These are phyloP conservation scores for Promerops cafer DNA, from an alignment of 2,113 vertebrate genomes.

Conservation along the genomic window DNA sequence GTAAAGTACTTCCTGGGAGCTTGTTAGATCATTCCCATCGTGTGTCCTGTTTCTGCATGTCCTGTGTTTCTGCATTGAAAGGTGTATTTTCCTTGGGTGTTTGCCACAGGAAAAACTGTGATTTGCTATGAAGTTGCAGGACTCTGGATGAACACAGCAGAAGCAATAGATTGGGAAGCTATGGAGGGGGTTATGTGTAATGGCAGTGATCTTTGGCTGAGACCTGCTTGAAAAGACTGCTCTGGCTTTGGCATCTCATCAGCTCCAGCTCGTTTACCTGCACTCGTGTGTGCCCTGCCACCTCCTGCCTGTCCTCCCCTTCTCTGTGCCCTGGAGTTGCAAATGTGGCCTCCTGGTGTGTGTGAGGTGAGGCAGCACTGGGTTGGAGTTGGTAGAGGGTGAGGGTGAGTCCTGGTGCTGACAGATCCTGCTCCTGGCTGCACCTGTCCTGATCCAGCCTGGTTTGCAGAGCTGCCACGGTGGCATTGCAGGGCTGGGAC, in stretches of 20 bases:
- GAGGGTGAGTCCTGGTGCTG: neutral
- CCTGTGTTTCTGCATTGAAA: neutral
- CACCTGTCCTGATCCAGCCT: neutral
- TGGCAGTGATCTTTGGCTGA: neutral
- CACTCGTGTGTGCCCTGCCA: accelerated
- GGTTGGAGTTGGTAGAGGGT: neutral
- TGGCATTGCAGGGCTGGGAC: neutral
- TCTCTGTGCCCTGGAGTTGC: neutral
- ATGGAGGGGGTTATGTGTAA: neutral
- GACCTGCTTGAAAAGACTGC: neutral
- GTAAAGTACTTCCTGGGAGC: neutral
- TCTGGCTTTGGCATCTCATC: neutral
- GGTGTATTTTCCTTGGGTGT: neutral
- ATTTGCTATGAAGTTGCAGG: neutral
- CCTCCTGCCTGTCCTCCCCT: neutral
- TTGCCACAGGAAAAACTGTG: neutral
- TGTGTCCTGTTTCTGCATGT: neutral
- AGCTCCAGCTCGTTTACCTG: neutral
- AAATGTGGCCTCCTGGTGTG: accelerated
- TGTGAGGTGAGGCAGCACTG: neutral
- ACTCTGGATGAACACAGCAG: neutral
- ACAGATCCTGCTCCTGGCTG: neutral
- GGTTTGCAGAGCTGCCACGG: neutral
- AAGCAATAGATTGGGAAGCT: neutral
- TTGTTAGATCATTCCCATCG: neutral